Percentiles rank a stretch among this genome's conserved stretches.
phyloP scores from a whole-genome alignment of 2,113 vertebrate species.

The Puntigrus tetrazona region DNA sequence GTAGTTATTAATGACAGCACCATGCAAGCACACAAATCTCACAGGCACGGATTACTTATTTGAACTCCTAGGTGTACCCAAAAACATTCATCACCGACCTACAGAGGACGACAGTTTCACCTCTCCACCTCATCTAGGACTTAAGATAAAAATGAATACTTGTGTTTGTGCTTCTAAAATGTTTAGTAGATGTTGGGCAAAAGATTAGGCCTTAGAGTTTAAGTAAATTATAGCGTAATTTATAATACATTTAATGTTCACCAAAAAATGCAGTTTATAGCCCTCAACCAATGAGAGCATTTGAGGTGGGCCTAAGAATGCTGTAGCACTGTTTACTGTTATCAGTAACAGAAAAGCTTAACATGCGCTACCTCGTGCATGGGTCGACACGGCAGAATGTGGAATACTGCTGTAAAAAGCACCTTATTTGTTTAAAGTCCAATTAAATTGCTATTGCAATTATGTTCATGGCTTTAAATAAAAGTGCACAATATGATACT shows the following conservation, averaged over 20 bases:
- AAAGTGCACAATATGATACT: no score
- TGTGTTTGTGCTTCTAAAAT: constrained; percentile 5
- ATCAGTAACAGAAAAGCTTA: no score
- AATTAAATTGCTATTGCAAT: no score
- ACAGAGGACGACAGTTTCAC: constrained; percentile 4
- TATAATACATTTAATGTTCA: constrained; percentile 34
- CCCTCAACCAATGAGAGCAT: no score
- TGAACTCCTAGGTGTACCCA: constrained; percentile 20
- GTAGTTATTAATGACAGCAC: constrained; percentile 28
- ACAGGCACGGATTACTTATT: constrained; percentile 6
- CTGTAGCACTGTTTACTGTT: no score
- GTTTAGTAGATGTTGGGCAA: constrained; percentile 31
- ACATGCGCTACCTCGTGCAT: no score
- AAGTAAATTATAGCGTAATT: constrained; percentile 30
- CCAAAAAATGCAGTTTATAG: constrained; percentile 27
- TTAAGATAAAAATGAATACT: constrained; percentile 8
- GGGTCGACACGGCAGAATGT: no score
- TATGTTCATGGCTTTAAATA: no score
- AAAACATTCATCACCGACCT: constrained; percentile 14
- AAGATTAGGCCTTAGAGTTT: constrained; percentile 20
- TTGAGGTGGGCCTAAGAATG: no score
- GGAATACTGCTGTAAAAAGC: no score
- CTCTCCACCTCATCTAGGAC: constrained; percentile 12
- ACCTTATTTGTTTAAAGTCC: no score
- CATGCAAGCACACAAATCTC: constrained; percentile 24